phyloP scores from a whole-genome alignment of 2,113 vertebrate genomes.

The Cettia cetti region DNA sequence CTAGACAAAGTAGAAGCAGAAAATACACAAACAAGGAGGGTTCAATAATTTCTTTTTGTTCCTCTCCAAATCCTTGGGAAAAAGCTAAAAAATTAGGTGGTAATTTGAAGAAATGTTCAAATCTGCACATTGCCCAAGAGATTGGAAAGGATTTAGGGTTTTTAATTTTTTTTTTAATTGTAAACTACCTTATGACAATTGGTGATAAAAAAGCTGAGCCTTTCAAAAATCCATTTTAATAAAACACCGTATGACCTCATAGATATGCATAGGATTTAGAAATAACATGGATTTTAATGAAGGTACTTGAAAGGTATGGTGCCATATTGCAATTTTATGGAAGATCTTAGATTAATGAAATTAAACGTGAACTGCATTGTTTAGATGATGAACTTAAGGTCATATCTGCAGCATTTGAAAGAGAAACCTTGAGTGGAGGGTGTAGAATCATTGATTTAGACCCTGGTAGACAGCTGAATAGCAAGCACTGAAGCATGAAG shows the following conservation, averaged over 20 bases:
- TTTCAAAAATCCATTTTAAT: constrained; percentile 51
- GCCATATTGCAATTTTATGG: constrained; percentile 68
- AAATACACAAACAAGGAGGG: background rate
- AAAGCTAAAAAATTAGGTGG: background rate
- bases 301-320: constrained; percentile 61
- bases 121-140: background rate
- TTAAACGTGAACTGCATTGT: constrained; percentile 69
- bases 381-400: constrained; percentile 69
- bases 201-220: constrained; percentile 41
- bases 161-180: background rate
- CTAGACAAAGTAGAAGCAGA: background rate
- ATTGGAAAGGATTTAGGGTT: background rate
- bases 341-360: constrained; percentile 74
- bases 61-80: background rate
- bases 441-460: constrained; percentile 93
- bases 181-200: constrained; percentile 42
- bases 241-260: constrained; percentile 47
- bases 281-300: constrained; percentile 61
- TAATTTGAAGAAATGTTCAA: background rate
- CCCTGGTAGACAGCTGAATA: constrained; percentile 82
- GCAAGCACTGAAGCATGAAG: constrained; percentile 90
- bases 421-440: constrained; percentile 89
- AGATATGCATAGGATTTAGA: constrained; percentile 70
- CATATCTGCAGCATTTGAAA: constrained; percentile 78
- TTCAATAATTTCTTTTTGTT: background rate